A percentile compares a stretch with the other conserved stretches of the same genome.
phyloP scores from a whole-genome alignment of 2,797 vertebrate species.

The Varecia variegata region DNA sequence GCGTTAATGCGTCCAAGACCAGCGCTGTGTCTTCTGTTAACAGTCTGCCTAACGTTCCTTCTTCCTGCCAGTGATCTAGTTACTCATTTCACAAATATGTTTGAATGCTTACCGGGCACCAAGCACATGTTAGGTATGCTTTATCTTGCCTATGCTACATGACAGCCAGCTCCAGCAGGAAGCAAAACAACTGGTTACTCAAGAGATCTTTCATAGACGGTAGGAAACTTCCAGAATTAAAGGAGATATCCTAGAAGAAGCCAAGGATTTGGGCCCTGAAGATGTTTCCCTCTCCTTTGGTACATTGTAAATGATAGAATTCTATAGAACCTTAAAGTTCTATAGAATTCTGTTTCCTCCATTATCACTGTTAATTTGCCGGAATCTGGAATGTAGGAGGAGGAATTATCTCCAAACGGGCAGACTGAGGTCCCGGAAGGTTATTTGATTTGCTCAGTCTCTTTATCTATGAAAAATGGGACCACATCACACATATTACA shows the following conservation, averaged over 20 bases:
- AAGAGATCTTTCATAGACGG: not conserved
- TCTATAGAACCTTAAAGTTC: not conserved
- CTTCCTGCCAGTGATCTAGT: not conserved
- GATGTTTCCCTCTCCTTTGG: not conserved
- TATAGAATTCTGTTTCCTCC: not conserved
- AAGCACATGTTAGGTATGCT: not conserved
- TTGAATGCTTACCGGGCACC: not conserved
- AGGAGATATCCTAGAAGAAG: not conserved
- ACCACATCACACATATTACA: rapidly evolving
- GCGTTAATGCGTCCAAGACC: not conserved
- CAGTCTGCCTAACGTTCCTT: rapidly evolving
- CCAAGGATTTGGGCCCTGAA: not conserved
- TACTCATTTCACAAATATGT: too few species aligned
- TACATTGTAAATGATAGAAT: not conserved
- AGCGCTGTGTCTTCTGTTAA: rapidly evolving
- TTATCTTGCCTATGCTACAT: rapidly evolving
- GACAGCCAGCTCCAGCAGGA: not conserved
- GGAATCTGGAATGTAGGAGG: not conserved
- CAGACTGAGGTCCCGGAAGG: not conserved
- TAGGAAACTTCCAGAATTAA: not conserved
- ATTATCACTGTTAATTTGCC: not conserved
- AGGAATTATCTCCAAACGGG: not conserved
- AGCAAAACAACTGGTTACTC: not conserved
- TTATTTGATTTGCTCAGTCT: not conserved
- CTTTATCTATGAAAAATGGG: not conserved